phyloP scores from a whole-genome alignment of 2,888 invertebrate genomes.

The Lithophane socia region DNA sequence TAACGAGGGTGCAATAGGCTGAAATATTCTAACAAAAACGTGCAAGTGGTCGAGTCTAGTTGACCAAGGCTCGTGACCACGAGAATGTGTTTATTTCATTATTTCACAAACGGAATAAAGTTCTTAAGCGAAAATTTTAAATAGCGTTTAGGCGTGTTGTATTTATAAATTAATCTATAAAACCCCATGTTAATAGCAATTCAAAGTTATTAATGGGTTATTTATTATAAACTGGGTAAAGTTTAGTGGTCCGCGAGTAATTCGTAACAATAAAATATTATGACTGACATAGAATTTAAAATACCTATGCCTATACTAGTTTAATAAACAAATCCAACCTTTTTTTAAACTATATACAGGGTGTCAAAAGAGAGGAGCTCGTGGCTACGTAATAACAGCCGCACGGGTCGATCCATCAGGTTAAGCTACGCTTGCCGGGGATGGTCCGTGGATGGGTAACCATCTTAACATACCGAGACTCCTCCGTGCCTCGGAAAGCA shows the following conservation, averaged over 20 bases:
- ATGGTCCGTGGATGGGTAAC: too few relatives aligned
- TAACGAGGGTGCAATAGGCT: conserved; percentile 48
- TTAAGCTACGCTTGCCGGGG: too few relatives aligned
- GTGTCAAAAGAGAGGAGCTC: too few relatives aligned
- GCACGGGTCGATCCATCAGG: too few relatives aligned
- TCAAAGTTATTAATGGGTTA: background rate
- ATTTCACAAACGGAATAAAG: conserved; percentile 47
- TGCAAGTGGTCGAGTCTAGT: conserved; percentile 26
- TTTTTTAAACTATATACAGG: background rate
- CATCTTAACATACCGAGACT: too few relatives aligned
- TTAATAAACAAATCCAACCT: background rate
- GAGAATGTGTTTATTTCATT: conserved; percentile 46
- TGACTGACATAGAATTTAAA: conserved; percentile 10
- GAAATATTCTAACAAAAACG: conserved; percentile 49
- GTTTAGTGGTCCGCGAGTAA: background rate
- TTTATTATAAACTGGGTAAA: conserved; percentile 1
- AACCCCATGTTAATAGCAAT: conserved; percentile 12
- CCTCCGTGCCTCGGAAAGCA: too few relatives aligned
- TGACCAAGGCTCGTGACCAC: conserved; percentile 41
- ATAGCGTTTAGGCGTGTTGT: conserved; percentile 30
- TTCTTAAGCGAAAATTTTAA: conserved; percentile 26
- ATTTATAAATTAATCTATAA: conserved; percentile 23
- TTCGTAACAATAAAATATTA: conserved; percentile 18
- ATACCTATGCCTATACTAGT: background rate
- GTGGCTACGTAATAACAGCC: too few relatives aligned